Evolutionary conservation across 2,888 invertebrate species (phyloP).

Genomic region (Tenthredo distinguenda): DNA sequence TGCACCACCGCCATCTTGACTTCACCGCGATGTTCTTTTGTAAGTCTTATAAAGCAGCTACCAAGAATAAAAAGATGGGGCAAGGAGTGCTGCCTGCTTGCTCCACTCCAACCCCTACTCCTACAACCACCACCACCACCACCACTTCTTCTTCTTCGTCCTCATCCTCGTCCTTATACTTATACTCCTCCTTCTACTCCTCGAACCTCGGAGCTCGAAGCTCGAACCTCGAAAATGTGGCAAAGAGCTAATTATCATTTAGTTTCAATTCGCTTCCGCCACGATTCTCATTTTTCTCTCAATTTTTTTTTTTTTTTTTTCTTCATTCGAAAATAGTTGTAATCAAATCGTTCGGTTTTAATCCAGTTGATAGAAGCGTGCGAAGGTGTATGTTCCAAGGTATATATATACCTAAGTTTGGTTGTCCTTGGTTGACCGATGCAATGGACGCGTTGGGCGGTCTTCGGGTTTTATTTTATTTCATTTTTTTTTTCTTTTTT

Average conservation of each 20-base stretch:
- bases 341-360: neutral
- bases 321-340: neutral
- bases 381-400: neutral
- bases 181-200: slow-evolving; percentile 12
- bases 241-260: neutral
- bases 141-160: neutral
- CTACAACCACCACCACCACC: neutral
- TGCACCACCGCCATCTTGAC: slow-evolving; percentile 72
- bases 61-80: slow-evolving; percentile 45
- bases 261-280: neutral
- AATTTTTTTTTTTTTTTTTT: neutral
- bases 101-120: slow-evolving; percentile 51
- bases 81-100: slow-evolving; percentile 12
- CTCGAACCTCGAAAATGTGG: slow-evolving; percentile 8
- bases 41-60: slow-evolving; percentile 70
- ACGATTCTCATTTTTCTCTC: neutral
- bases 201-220: too few relatives aligned
- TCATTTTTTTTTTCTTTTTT: neutral
- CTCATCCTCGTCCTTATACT: slow-evolving; percentile 51
- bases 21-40: slow-evolving; percentile 75
- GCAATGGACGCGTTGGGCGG: slow-evolving; percentile 42
- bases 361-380: neutral
- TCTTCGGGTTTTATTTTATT: slow-evolving; percentile 15
- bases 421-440: slow-evolving; percentile 18
- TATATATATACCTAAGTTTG: neutral